Base-by-base conservation (phyloP, 2,113 vertebrate genomes). In the Thinocorus orbignyianus region DNA sequence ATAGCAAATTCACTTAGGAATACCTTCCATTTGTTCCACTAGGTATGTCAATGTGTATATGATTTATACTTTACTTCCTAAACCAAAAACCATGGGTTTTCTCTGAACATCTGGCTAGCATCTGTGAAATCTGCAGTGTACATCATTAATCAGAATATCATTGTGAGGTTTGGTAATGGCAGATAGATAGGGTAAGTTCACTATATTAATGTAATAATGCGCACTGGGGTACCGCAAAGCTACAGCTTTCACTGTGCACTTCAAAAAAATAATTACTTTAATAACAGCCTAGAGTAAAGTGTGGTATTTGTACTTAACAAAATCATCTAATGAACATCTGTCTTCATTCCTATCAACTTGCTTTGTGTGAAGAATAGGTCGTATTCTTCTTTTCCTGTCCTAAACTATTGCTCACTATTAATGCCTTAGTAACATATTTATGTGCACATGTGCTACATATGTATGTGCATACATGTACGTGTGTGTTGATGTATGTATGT, bases 91-190 rank as follows among this genome's bases (percentile, higher is more conserved):
- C 57, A 85, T 93, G 76, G 16, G 26, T 71, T 96, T 96, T 94
- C 81, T 94, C 81, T 94, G 64, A 97, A 97, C 97, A 97, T 97
- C 97, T 98, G 97, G 86, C 86, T 96, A 94, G 86, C 96, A 98
- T 96, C 96, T 98, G 97, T 22, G 16, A 95, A 89, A 95, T 90
- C 83, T 91, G 64, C 51, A 95, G 58, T 49, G 88, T 60, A 71
- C 81, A 86, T 93, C 95, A 95, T 97, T 97, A 97, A 98, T 97
- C 97, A 97, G 95, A 90, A 80, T 92, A 97, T 94, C 61, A 92
- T 95, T 97, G 91, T 93, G 85, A 95, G 91, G 62, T 88, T 91
- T 81, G 88, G 54, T 93, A 96, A 93, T 83, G 91, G 95, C 76
- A 61, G 33, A 88, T 82, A 95, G 74, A 77, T 84, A 31, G 10